phyloP scores from a whole-genome alignment of 2,113 vertebrate genomes.

The Myanophis thanlyinensis region DNA sequence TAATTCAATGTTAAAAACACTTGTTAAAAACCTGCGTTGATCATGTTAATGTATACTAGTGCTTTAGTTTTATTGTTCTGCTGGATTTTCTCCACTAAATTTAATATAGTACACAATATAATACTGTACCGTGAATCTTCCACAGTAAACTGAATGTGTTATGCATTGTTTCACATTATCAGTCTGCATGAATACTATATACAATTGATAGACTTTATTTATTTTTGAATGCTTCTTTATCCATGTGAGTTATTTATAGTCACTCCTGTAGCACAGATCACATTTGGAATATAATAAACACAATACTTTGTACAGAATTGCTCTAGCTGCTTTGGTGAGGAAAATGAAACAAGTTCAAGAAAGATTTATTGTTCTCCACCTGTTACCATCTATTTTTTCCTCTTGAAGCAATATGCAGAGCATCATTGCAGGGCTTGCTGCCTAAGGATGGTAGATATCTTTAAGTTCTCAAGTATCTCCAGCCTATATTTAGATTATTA shows the following conservation, averaged over 20 bases:
- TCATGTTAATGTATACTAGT: constrained; percentile 1
- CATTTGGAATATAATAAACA: neutral
- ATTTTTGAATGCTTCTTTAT: neutral
- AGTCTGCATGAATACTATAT: neutral
- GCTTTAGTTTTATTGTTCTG: neutral
- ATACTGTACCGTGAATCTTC: neutral
- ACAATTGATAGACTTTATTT: neutral
- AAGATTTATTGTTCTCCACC: neutral
- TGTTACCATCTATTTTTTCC: neutral
- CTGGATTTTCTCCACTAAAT: neutral
- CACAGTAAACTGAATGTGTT: neutral
- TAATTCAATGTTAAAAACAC: constrained; percentile 22
- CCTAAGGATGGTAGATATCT: constrained; percentile 5
- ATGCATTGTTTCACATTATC: neutral
- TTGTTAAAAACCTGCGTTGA: neutral
- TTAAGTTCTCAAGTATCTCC: neutral
- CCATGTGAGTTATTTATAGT: neutral
- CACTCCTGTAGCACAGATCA: neutral
- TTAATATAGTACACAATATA: constrained; percentile 4
- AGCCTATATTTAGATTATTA: neutral
- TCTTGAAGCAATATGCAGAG: neutral
- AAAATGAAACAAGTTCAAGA: accelerated
- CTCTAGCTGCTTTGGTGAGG: neutral
- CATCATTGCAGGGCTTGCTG: constrained; percentile 1
- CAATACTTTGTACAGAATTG: neutral